Base-by-base conservation (phyloP, 2,113 vertebrate species). In the Echinops telfairi region DNA sequence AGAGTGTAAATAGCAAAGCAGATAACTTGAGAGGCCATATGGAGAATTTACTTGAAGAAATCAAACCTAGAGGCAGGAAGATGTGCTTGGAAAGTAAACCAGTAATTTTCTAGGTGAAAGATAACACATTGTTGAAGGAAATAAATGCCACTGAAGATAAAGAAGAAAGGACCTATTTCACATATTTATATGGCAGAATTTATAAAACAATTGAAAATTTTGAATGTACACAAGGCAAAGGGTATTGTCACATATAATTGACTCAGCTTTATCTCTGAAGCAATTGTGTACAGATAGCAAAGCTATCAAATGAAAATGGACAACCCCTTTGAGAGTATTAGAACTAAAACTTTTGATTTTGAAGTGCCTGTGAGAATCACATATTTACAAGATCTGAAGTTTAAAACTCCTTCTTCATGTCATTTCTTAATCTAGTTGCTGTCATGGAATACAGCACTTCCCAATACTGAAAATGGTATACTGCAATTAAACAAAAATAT, bases 311-410 rank as follows among this genome's bases (percentile, higher is more conserved):
- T 70, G 16, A 86, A 86, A 33, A 76, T 80, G 23, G 87, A 83
- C 29, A 93, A 78, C 12, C 43, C 43, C 70, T 89, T 57, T 89
- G 27, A 91, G 27, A 89, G 79, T 8, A 70, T 86, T 77, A 80
- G 64, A 91, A 87, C 43, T 33, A 75, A 81, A 62, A 60, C 82
- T 78, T 89, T 93, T 91, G 19, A 10, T 82, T 93, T 83, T 95
- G 6, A 89, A 91, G 36, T 38, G 3, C n/a, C 38, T 87, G 0
- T 66, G 75, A 78, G 4, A 40, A 25, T n/a, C 73, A 23, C 23
- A 57, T 84, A 6, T 78, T 33, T 89, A 75, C 89, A 82, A 87
- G 23, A 95, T 79, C 15, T 82, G 27, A 20, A 86, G 23, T 85
- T 94, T 79, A 25, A 33, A 15, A 80, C 86, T 95, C 23, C 29